Percentiles rank a stretch among this genome's conserved stretches.
These are phyloP conservation scores for Petroica traversi DNA, from an alignment of 2,113 vertebrate species.

Conservation along the genomic window DNA sequence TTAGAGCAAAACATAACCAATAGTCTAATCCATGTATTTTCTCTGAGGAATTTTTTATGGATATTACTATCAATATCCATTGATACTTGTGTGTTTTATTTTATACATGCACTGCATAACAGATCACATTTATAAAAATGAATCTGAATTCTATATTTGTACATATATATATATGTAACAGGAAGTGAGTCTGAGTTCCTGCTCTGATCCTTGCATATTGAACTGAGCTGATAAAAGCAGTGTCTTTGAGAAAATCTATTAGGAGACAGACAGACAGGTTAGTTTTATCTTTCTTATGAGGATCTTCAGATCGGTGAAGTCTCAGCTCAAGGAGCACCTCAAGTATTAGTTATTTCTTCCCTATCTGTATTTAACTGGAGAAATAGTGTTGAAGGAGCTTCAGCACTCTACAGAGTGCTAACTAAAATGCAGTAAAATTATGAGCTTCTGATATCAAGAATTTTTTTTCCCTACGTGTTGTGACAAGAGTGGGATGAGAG, in stretches of 20 bases:
- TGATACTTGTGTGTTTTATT: neutral
- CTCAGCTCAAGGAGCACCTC: neutral
- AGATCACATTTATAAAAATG: neutral
- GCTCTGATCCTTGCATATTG: neutral
- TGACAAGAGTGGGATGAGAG: neutral
- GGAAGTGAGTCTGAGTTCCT: neutral
- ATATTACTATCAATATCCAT: neutral
- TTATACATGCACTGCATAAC: neutral
- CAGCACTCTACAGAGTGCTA: neutral
- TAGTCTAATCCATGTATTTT: neutral
- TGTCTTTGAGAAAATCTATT: neutral
- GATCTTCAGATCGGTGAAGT: neutral
- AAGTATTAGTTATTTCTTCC: neutral
- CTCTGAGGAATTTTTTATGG: neutral
- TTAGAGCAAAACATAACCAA: neutral
- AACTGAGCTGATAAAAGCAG: neutral
- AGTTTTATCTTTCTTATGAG: neutral
- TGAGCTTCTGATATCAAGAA: neutral
- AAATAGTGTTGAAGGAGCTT: neutral
- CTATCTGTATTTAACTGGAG: neutral
- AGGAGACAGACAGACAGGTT: neutral
- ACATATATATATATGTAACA: neutral
- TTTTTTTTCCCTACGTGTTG: neutral
- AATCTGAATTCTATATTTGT: neutral
- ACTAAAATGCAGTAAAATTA: neutral